These are phyloP conservation scores for Brenthis ino DNA, from an alignment of 2,888 invertebrate species.

Conservation along the genomic window DNA sequence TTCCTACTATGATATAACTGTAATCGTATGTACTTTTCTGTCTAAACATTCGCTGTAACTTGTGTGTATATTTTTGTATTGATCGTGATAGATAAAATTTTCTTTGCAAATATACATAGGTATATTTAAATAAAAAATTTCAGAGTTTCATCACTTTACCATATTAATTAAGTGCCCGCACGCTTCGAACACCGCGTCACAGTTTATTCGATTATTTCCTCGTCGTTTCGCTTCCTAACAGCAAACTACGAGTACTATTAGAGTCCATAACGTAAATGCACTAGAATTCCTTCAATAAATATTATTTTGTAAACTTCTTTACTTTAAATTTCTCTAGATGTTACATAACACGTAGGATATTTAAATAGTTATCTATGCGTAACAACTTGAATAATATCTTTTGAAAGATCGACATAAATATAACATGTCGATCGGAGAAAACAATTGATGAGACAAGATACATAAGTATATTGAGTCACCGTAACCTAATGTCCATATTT, in stretches of 20 bases:
- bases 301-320: too few relatives aligned
- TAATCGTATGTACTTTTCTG: too few relatives aligned
- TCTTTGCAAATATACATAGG: too few relatives aligned
- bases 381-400: neutral
- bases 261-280: neutral
- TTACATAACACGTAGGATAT: neutral
- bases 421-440: neutral
- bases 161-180: constrained; percentile 48
- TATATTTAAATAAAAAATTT: too few relatives aligned
- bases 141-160: too few relatives aligned
- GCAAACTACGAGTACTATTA: neutral
- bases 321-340: constrained; percentile 32
- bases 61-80: too few relatives aligned
- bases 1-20: too few relatives aligned
- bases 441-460: neutral
- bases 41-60: too few relatives aligned
- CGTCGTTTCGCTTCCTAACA: constrained; percentile 55
- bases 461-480: constrained; percentile 41
- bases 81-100: too few relatives aligned
- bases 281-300: neutral
- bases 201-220: constrained; percentile 55
- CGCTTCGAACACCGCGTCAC: constrained; percentile 24
- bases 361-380: neutral
- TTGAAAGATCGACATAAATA: neutral
- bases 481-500: constrained; percentile 30